These are phyloP conservation scores for Laticauda colubrina DNA, from an alignment of 2,113 vertebrate genomes.

Conservation along the genomic window DNA sequence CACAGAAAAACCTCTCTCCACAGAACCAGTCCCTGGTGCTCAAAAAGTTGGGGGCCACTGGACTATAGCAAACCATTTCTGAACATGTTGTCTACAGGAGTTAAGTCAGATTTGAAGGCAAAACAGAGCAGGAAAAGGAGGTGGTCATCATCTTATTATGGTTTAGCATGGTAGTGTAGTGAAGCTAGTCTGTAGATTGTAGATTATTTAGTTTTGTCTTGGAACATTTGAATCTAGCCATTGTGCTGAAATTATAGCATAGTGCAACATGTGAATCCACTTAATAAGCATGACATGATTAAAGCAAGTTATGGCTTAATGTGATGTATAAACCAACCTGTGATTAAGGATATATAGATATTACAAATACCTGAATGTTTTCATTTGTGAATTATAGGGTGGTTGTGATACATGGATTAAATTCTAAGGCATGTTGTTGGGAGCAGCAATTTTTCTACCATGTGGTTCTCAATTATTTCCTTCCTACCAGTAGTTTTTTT, in stretches of 20 bases:
- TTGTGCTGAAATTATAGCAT: not conserved
- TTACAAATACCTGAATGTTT: not conserved
- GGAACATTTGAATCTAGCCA: not conserved
- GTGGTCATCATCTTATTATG: not conserved
- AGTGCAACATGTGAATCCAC: not conserved
- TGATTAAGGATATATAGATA: not conserved
- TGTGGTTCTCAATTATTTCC: not conserved
- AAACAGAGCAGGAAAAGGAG: not conserved
- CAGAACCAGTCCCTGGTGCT: too few relatives aligned
- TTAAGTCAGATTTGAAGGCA: not conserved
- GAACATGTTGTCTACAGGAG: not conserved
- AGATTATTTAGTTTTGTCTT: not conserved
- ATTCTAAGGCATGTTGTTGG: not conserved
- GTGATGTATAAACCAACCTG: not conserved
- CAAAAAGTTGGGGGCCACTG: too few relatives aligned
- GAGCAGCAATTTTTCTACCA: not conserved
- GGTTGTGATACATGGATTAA: not conserved
- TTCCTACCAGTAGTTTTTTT: not conserved
- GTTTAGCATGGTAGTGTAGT: not conserved
- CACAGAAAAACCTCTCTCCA: too few relatives aligned
- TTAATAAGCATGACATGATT: not conserved
- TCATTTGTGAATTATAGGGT: not conserved
- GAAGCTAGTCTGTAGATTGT: not conserved
- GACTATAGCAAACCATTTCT: not conserved
- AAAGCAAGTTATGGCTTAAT: not conserved